Evolutionary conservation across 2,113 vertebrate species (phyloP).

Genomic region (Phyllostomus hastatus): DNA sequence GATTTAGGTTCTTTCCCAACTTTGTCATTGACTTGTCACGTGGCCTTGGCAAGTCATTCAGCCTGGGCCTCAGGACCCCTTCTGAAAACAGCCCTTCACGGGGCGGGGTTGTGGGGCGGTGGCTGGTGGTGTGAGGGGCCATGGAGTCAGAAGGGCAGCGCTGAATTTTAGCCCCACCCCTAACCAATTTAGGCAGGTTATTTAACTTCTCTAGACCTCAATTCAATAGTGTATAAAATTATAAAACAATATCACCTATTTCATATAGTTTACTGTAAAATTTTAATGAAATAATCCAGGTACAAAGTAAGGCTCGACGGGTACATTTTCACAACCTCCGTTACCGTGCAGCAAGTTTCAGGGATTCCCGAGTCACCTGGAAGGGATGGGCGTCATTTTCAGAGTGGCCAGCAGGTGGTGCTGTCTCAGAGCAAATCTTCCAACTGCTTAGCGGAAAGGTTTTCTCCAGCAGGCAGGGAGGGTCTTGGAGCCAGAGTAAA

Average conservation of each 20-base stretch:
- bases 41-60: not conserved
- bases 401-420: conserved; percentile 57
- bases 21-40: not conserved
- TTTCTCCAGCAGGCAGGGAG: not conserved
- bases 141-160: not conserved
- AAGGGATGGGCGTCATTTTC: not conserved
- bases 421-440: conserved; percentile 46
- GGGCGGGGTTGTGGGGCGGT: too few relatives aligned
- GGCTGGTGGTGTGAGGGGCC: not conserved
- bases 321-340: not conserved
- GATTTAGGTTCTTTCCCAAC: not conserved
- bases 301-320: not conserved
- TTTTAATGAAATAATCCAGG: not conserved
- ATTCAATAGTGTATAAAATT: not conserved
- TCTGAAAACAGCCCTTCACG: not conserved
- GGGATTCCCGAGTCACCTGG: not conserved
- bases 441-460: rapidly evolving
- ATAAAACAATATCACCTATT: not conserved
- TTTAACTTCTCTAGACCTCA: not conserved
- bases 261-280: not conserved
- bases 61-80: not conserved
- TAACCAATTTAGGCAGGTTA: not conserved
- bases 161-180: not conserved
- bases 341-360: rapidly evolving
- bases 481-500: not conserved